These are phyloP conservation scores for Phocoena sinus DNA, from an alignment of 2,113 vertebrate species.

Conservation along the genomic window DNA sequence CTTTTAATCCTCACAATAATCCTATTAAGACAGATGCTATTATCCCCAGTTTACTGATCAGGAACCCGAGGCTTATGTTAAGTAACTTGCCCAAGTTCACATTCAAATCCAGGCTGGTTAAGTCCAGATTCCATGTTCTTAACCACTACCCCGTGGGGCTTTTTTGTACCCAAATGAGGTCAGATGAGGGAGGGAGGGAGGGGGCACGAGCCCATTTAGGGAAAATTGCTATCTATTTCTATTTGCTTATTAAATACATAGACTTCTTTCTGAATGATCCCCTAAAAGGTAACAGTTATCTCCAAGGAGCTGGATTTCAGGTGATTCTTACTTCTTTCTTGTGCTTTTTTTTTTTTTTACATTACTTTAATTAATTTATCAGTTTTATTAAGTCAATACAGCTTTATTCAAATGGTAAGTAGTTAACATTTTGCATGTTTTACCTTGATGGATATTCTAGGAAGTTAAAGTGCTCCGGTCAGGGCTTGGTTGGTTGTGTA, in stretches of 20 bases:
- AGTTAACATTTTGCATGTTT: background rate
- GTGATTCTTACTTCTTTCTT: background rate
- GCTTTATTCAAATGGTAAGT: background rate
- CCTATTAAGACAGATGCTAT: background rate
- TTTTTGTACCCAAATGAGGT: background rate
- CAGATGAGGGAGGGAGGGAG: background rate
- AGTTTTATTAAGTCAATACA: background rate
- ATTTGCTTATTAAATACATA: background rate
- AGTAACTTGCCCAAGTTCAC: background rate
- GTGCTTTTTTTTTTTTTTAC: background rate
- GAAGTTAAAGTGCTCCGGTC: background rate
- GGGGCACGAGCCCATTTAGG: background rate
- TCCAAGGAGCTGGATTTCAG: background rate
- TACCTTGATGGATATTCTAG: background rate
- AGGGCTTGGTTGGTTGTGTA: background rate
- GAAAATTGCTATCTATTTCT: background rate
- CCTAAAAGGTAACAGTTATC: background rate
- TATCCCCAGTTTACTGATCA: background rate
- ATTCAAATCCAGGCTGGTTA: background rate
- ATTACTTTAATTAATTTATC: background rate
- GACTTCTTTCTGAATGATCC: background rate
- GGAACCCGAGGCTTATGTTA: background rate
- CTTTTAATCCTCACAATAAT: background rate
- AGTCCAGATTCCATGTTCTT: background rate
- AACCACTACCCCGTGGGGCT: background rate